phyloP scores from a whole-genome alignment of 2,888 invertebrate species.

The Nemoura dubitans region DNA sequence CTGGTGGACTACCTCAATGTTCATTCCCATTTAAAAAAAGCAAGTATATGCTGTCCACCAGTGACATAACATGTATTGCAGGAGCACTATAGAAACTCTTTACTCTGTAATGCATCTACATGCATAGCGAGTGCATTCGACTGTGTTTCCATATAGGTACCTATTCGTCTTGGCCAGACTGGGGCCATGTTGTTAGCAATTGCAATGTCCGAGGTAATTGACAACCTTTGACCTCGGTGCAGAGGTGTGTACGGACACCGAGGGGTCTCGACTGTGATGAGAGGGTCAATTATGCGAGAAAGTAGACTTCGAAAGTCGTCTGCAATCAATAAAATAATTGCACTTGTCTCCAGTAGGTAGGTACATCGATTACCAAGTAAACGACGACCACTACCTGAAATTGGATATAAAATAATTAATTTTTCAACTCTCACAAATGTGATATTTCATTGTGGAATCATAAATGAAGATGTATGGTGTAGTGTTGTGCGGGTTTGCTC shows the following conservation, averaged over 20 bases:
- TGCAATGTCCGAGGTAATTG: conserved; percentile 31
- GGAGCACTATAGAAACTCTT: too few species aligned
- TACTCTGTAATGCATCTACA: too few species aligned
- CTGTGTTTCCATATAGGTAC: neutral
- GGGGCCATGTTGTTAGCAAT: neutral
- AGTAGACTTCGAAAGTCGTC: conserved; percentile 27
- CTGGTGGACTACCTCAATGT: too few species aligned
- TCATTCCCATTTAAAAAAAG: too few species aligned
- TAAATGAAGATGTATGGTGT: too few species aligned
- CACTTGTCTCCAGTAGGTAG: neutral
- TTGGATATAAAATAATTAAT: neutral
- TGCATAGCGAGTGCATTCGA: too few species aligned
- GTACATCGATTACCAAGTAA: neutral
- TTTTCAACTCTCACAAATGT: neutral
- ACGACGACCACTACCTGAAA: neutral
- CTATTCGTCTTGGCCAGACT: neutral
- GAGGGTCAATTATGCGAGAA: conserved; percentile 35
- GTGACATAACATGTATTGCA: too few species aligned
- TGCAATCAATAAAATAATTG: conserved; percentile 18
- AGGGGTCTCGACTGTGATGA: conserved; percentile 4
- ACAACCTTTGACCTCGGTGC: conserved; percentile 13
- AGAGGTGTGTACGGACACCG: neutral
- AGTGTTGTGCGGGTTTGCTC: too few species aligned
- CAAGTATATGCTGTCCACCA: too few species aligned
- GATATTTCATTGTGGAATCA: neutral